Conservation (phyloP, 2,113 vertebrate genomes). For the Thryonomys swinderianus region DNA sequence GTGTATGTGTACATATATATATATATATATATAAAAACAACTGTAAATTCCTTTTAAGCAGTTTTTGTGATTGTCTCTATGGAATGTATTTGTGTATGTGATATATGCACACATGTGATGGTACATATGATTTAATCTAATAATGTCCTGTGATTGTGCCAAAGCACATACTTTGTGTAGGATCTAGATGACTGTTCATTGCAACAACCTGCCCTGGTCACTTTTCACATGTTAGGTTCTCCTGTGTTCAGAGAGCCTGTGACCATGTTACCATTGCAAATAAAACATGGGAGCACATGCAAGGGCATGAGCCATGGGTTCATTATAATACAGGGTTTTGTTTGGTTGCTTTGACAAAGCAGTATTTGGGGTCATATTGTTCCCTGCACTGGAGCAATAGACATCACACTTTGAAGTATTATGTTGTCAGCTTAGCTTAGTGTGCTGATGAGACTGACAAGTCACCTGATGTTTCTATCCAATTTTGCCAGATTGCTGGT, state of each 20-base stretch:
- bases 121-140: conserved; percentile 65
- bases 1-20: conserved; percentile 75
- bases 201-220: neutral
- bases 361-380: neutral
- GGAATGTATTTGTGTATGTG: conserved; percentile 63
- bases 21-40: conserved; percentile 66
- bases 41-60: conserved; percentile 76
- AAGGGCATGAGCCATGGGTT: neutral
- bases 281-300: neutral
- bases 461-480: neutral
- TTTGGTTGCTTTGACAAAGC: neutral
- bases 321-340: neutral
- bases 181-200: conserved; percentile 54
- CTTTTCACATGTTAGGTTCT: neutral
- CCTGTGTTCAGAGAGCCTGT: neutral
- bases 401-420: conserved; percentile 29
- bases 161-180: conserved; percentile 56
- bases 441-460: neutral
- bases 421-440: neutral
- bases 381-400: neutral
- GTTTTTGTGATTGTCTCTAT: conserved; percentile 79
- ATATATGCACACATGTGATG: conserved; percentile 44
- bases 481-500: neutral
- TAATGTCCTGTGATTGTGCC: conserved; percentile 68
- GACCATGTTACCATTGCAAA: neutral